Percentiles rank a stretch among this genome's conserved stretches.
These are phyloP conservation scores for Rhynchonycteris naso DNA, from an alignment of 2,797 vertebrate species.

Conservation along the genomic window DNA sequence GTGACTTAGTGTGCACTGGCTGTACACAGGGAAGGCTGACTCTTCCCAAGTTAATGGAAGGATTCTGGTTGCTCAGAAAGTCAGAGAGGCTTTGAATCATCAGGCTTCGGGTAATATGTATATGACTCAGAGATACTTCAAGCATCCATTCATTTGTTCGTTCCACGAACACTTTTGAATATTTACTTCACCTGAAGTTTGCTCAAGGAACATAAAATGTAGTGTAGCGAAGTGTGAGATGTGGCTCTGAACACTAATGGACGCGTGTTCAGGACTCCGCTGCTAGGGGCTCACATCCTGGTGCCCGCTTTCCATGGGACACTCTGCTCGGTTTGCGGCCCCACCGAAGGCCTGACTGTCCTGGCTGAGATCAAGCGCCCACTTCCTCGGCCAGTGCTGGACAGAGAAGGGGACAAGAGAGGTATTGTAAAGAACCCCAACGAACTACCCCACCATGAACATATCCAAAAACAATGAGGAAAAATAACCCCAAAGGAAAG, in stretches of 20 bases:
- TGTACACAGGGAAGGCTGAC: not conserved
- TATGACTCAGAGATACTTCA: not conserved
- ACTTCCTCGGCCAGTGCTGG: not conserved
- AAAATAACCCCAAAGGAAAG: not conserved
- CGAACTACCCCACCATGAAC: not conserved
- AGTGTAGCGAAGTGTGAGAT: not conserved
- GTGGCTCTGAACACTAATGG: not conserved
- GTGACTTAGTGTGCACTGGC: not conserved
- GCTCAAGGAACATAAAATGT: not conserved
- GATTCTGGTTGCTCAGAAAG: not conserved
- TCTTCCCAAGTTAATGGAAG: not conserved
- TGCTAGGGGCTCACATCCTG: not conserved
- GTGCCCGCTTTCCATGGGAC: not conserved
- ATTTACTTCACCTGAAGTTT: not conserved
- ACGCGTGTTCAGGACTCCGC: not conserved
- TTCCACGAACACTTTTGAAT: not conserved
- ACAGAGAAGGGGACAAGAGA: rapidly evolving
- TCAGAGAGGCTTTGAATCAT: not conserved
- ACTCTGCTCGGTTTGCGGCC: not conserved
- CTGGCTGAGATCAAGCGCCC: not conserved
- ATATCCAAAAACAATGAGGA: not conserved
- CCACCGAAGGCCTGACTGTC: not conserved
- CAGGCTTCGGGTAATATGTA: not conserved
- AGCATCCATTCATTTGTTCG: not conserved
- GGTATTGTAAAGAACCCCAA: not conserved